Conservation (phyloP, 2,113 vertebrate genomes). For the Aptenodytes patagonicus region DNA sequence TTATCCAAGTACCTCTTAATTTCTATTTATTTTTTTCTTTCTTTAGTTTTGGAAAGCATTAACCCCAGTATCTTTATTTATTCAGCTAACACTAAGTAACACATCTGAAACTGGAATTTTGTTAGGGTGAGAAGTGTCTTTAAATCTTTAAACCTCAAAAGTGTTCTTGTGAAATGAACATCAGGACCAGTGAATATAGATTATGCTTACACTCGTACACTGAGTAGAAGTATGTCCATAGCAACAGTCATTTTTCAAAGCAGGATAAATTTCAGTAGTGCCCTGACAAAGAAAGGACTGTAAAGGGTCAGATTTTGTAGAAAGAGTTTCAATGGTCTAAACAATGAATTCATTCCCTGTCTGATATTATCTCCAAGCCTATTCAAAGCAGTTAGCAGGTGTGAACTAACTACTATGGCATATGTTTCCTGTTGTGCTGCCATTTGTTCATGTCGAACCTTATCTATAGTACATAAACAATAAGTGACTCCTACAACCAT, state of each 20-base stretch:
- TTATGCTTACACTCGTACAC: background rate
- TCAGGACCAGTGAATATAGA: background rate
- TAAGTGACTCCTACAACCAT: background rate
- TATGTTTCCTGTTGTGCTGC: conserved; percentile 30
- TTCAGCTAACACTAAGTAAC: background rate
- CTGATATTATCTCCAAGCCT: conserved; percentile 7
- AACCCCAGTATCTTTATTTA: background rate
- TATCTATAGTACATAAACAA: background rate
- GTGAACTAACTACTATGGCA: conserved; percentile 16
- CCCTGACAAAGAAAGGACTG: background rate
- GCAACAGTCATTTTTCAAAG: background rate
- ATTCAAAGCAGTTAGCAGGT: conserved; percentile 44
- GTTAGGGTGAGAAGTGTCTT: background rate
- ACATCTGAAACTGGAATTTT: background rate
- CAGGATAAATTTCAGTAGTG: background rate
- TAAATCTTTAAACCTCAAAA: background rate
- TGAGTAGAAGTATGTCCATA: rapidly evolving
- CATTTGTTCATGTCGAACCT: background rate
- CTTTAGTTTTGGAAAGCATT: background rate
- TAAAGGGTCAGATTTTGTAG: background rate
- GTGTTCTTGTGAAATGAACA: background rate
- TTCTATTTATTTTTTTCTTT: background rate
- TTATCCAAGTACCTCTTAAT: background rate
- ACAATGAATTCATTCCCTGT: background rate
- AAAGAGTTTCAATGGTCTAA: background rate